Evolutionary conservation across 2,113 vertebrate species (phyloP).

Genomic region (Odocoileus virginianus): DNA sequence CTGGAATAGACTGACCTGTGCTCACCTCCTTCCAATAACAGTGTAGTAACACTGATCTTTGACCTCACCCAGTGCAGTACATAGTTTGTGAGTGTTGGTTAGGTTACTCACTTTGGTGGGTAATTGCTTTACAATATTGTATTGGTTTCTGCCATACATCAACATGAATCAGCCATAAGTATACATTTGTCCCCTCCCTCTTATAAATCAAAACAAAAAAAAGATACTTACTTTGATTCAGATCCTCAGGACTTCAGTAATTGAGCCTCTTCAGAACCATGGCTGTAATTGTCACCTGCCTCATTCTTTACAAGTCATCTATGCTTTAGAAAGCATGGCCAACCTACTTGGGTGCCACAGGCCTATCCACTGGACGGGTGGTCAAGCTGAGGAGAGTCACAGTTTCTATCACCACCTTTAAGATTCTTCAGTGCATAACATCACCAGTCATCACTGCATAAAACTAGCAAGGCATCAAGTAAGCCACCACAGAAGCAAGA

Average conservation of each 20-base stretch:
- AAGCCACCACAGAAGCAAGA: not conserved
- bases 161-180: not conserved
- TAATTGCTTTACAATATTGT: not conserved
- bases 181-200: not conserved
- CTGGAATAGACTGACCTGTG: not conserved
- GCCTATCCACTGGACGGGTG: not conserved
- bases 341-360: rapidly evolving
- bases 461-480: not conserved
- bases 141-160: not conserved
- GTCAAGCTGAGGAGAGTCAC: not conserved
- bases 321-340: not conserved
- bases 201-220: not conserved
- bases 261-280: not conserved
- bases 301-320: not conserved
- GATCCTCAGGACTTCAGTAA: not conserved
- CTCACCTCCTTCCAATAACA: not conserved
- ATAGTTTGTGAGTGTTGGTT: not conserved
- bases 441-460: not conserved
- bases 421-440: not conserved
- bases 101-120: not conserved
- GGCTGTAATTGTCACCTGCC: not conserved
- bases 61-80: not conserved
- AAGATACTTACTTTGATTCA: not conserved
- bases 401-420: not conserved
- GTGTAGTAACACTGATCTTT: not conserved